Base-by-base conservation (phyloP, 2,797 vertebrate genomes). In the Ceryle rudis region DNA sequence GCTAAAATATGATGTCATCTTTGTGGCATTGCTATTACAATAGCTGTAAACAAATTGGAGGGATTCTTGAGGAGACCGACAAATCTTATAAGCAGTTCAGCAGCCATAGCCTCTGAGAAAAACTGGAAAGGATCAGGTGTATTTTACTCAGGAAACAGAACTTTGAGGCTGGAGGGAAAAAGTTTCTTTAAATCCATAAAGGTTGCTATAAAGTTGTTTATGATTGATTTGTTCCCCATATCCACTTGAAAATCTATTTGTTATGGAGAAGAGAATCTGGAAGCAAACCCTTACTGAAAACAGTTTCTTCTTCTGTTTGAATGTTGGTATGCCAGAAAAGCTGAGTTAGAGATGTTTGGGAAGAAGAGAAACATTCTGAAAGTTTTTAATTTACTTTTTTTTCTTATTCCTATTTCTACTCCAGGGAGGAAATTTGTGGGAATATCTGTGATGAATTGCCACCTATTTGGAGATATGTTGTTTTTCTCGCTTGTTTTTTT, bases 401-500 rank as follows among this genome's bases (percentile, higher is more conserved):
- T 41, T 70, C 16, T 74, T 83, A 29, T 81, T 71, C 31, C 7
- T 73, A 13, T 19, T 9, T 44, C 49, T 15, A 65, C 35, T 69
- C 22, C 52, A 51, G 14, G 14, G 14, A 69, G 4, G n/a, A 93
- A 52, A 37, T 9, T 42, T 79, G 18, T 23, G 49, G 49, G 65
- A 83, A 86, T 81, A 88, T 58, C 58, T 78, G 22, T 37, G 74
- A 72, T 3, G 1, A 87, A 90, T 51, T 39, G 7, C 25, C 42
- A 58, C 20, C 4, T 52, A 52, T 39, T 85, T 80, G 44, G 55
- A 91, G 15, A 23, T 21, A 26, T 0, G 0, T 1, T 1, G 0
- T 14, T 81, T 90, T 91, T 26, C 72, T 66, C 37, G 62, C 46
- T 78, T 35, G 12, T 11, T 5, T 9, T 86, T 72, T 69, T 65